Evolutionary conservation across 2,888 invertebrate genomes (phyloP).

Genomic region (Meandrusa payeni): DNA sequence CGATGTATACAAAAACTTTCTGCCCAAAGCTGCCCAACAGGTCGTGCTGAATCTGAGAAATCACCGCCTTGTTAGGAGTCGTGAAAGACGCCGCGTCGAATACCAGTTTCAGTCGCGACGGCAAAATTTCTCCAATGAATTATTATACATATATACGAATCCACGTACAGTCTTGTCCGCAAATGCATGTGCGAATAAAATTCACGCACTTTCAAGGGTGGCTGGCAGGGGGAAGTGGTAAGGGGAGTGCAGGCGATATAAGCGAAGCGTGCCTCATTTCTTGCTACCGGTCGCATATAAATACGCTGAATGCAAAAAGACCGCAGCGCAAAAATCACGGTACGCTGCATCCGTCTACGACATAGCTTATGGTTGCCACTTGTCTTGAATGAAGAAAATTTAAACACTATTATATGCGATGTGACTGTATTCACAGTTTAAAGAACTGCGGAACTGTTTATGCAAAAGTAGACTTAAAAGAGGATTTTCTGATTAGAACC

Average conservation of each 20-base stretch:
- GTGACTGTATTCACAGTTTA: too few relatives aligned
- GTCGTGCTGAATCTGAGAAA: conserved; percentile 69
- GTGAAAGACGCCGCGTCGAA: conserved; percentile 35
- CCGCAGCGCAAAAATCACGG: conserved; percentile 50
- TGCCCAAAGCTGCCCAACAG: conserved; percentile 65
- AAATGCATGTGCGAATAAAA: conserved; percentile 38
- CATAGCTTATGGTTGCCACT: conserved; percentile 15
- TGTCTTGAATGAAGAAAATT: too few relatives aligned
- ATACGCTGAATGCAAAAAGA: conserved; percentile 60
- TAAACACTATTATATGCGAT: too few relatives aligned
- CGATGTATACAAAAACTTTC: conserved; percentile 57
- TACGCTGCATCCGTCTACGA: conserved; percentile 45
- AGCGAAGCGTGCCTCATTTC: conserved; percentile 64
- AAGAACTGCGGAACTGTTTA: too few relatives aligned
- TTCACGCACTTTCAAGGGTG: conserved; percentile 43
- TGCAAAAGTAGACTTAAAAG: too few relatives aligned
- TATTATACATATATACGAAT: conserved; percentile 18
- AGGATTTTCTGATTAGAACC: too few relatives aligned
- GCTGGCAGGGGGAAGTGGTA: conserved; percentile 38
- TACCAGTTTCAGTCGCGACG: conserved; percentile 31
- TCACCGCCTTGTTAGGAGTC: conserved; percentile 58
- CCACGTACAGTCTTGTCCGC: conserved; percentile 30
- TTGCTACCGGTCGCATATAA: conserved; percentile 55
- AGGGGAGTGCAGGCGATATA: conserved; percentile 46
- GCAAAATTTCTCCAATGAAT: conserved; percentile 25